Percentiles rank a stretch among this genome's conserved stretches.
Evolutionary conservation across 2,888 invertebrate genomes (phyloP).

Genomic region (Sinodicranocentrus sp.): DNA sequence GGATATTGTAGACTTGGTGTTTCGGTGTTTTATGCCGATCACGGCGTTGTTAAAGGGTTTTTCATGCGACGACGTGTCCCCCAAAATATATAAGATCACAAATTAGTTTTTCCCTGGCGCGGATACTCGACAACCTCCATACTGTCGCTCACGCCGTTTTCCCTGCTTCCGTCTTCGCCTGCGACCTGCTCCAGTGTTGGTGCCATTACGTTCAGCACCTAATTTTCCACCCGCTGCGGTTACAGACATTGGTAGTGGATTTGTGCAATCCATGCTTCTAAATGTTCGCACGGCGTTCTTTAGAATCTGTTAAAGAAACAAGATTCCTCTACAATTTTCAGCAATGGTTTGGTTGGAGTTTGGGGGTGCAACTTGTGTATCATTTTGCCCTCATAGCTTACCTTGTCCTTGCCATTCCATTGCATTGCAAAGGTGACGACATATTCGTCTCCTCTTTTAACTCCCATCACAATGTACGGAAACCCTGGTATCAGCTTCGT

Average conservation of each 20-base stretch:
- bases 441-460: constrained; percentile 77
- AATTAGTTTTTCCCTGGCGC: constrained; percentile 57
- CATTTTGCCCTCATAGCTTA: constrained; percentile 51
- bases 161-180: constrained; percentile 71
- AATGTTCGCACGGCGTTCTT: constrained; percentile 79
- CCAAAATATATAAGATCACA: no score
- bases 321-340: not conserved
- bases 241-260: constrained; percentile 77
- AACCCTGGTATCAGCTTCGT: constrained; percentile 77
- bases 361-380: no score
- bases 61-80: no score
- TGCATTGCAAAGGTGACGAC: constrained; percentile 79
- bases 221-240: constrained; percentile 73
- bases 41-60: no score
- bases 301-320: constrained; percentile 77
- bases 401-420: constrained; percentile 78
- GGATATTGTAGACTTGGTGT: no score
- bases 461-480: constrained; percentile 79
- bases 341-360: not conserved
- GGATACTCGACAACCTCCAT: constrained; percentile 75
- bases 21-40: no score
- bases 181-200: constrained; percentile 42
- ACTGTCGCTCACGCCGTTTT: constrained; percentile 57
- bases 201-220: constrained; percentile 50
- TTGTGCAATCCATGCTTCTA: constrained; percentile 78